Evolutionary conservation across 2,888 invertebrate genomes (phyloP).

Genomic region (Dione vanillae): DNA sequence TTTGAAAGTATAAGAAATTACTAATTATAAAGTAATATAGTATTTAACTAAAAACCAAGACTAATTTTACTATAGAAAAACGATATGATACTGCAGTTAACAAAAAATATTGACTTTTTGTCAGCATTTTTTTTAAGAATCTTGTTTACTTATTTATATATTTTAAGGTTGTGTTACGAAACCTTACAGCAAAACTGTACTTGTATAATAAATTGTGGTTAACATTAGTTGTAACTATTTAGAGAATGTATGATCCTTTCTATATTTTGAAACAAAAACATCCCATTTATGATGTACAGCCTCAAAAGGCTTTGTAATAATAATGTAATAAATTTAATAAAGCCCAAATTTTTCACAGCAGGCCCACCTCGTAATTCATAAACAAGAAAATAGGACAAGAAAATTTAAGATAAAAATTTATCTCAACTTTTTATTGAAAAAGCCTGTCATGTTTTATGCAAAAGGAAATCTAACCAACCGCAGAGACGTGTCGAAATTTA

Average conservation of each 20-base stretch:
- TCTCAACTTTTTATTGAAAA: constrained; percentile 28
- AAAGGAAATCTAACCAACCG: constrained; percentile 20
- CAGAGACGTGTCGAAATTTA: constrained; percentile 27
- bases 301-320: constrained; percentile 12
- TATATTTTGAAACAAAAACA: neutral
- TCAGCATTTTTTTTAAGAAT: too few species aligned
- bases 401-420: constrained; percentile 18
- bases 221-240: neutral
- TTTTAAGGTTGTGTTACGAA: too few species aligned
- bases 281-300: constrained; percentile 12
- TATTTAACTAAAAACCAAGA: neutral
- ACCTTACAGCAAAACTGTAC: too few species aligned
- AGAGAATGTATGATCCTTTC: neutral
- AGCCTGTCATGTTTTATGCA: constrained; percentile 31
- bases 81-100: too few species aligned
- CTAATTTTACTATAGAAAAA: too few species aligned
- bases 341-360: constrained; percentile 24
- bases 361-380: constrained; percentile 26
- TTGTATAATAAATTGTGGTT: too few species aligned
- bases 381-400: constrained; percentile 17
- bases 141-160: too few species aligned
- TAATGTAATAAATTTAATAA: constrained; percentile 27
- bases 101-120: too few species aligned
- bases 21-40: neutral
- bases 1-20: neutral